A percentile compares a stretch with the other conserved stretches of the same genome.
phyloP scores from a whole-genome alignment of 2,797 vertebrate genomes.

The Rhinophrynus dorsalis region DNA sequence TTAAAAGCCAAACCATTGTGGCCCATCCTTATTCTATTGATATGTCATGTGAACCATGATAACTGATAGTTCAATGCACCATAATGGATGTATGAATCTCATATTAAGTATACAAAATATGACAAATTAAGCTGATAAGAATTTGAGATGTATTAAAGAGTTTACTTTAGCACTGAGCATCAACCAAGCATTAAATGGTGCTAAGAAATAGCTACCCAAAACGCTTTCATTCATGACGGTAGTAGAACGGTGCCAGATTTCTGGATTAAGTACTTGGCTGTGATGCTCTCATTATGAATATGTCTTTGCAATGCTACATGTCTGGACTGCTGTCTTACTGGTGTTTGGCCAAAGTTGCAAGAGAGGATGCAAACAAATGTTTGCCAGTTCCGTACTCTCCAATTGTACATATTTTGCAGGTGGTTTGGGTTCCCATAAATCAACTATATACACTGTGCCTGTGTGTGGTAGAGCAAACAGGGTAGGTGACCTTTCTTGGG shows the following conservation, averaged over 20 bases:
- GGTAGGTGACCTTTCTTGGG: too few species aligned
- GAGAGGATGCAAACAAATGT: constrained; percentile 14
- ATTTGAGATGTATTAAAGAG: constrained; percentile 8
- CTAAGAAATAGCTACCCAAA: constrained; percentile 22
- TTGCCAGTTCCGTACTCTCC: not conserved
- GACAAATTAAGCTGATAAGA: constrained; percentile 23
- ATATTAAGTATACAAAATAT: not conserved
- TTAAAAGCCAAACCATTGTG: too few species aligned
- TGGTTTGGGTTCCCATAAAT: too few species aligned
- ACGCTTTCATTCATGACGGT: constrained; percentile 25
- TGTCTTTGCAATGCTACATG: constrained; percentile 21
- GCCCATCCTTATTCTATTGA: too few species aligned
- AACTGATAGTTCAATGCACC: too few species aligned
- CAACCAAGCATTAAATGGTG: constrained; percentile 11
- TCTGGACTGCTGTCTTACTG: not conserved
- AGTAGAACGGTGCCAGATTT: constrained; percentile 26
- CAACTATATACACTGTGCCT: too few species aligned
- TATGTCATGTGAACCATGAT: too few species aligned
- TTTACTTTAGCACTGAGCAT: constrained; percentile 10
- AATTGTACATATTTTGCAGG: not conserved
- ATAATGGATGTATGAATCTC: too few species aligned
- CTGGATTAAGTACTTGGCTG: constrained; percentile 31
- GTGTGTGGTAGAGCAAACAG: too few species aligned
- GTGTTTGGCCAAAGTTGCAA: constrained; percentile 1
- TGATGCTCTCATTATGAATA: constrained; percentile 10